Evolutionary conservation across 2,888 invertebrate genomes (phyloP), one percentile per base, ranked within the genome.

Genomic region (Eumacrocentrus americanus): DNA sequence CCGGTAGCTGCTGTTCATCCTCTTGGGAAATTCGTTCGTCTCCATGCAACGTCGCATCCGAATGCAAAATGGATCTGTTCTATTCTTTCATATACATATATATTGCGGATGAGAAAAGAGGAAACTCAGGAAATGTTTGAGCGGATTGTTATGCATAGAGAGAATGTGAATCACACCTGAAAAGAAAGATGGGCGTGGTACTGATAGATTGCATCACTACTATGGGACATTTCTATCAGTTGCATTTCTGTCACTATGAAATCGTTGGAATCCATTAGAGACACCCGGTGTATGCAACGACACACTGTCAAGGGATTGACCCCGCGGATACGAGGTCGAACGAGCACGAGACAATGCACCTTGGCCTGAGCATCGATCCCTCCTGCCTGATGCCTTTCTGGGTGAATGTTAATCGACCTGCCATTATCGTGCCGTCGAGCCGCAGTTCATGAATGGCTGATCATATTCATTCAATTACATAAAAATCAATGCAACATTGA

Each of bases 361-460:
- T 48, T 48, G 46, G 53, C 37, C 22, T 20, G 58, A 23, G 46
- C 48, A 62, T 59, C 58, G 63, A 48, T 56, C 20, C 48, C 34
- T 37, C 9, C 23, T 34, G 18, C 37, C 14, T 42, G 9, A 29
- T 35, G 54, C 7, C 57, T 57, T 53, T 61, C 59, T 58, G 42
- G 56, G 58, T 60, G 58, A 62, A 62, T 54, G 60, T 60, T 60
- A 55, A 62, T 60, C 54, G 60, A 57, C 44, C 57, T 57, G 37
- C 42, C 42, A 58, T 54, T 47, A 52, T 56, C 53, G 42, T 20
- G 42, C 14, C 25, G 16, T n/a, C 40, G 4, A 42, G n/a, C 3
- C 46, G 53, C 40, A n/a, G n/a, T 35, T 11, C 40, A 48, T 50
- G 48, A 54, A 60, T 50, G 42, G 23, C 14, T 47, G 35, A 47